Percentiles rank a stretch among this genome's conserved stretches.
Evolutionary conservation across 2,888 invertebrate genomes (phyloP).

Genomic region (Eupithecia dodoneata): DNA sequence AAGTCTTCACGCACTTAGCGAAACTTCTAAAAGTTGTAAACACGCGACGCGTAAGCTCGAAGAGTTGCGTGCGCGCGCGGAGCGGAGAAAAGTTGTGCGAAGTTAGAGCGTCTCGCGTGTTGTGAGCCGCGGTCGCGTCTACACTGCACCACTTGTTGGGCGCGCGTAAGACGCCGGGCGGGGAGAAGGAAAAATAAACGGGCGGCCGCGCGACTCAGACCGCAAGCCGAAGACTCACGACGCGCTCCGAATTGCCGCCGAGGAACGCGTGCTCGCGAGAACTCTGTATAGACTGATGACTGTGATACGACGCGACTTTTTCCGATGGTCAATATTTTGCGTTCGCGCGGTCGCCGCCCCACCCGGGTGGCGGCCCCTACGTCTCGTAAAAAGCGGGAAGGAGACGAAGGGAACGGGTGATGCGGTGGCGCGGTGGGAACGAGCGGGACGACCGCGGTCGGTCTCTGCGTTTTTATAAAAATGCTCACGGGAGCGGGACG

Average conservation of each 20-base stretch:
- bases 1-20: conserved; percentile 63
- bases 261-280: conserved; percentile 78
- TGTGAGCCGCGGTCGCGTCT: conserved; percentile 67
- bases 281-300: conserved; percentile 84
- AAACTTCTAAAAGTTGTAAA: conserved; percentile 74
- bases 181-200: conserved; percentile 78
- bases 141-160: conserved; percentile 80
- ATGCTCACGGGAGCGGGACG: conserved; percentile 76
- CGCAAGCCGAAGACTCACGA: conserved; percentile 83
- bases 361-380: conserved; percentile 81
- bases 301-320: conserved; percentile 85
- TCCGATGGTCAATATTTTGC: conserved; percentile 86
- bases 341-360: conserved; percentile 83
- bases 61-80: conserved; percentile 72
- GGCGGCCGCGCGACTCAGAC: conserved; percentile 69
- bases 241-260: conserved; percentile 76
- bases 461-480: conserved; percentile 84
- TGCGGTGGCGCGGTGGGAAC: conserved; percentile 74
- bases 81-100: conserved; percentile 75
- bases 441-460: conserved; percentile 81
- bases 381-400: conserved; percentile 85
- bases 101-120: conserved; percentile 77
- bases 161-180: conserved; percentile 79
- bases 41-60: conserved; percentile 58
- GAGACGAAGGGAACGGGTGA: conserved; percentile 82